These are phyloP conservation scores for Xiphophorus birchmanni DNA, from an alignment of 2,797 vertebrate genomes.

Conservation along the genomic window DNA sequence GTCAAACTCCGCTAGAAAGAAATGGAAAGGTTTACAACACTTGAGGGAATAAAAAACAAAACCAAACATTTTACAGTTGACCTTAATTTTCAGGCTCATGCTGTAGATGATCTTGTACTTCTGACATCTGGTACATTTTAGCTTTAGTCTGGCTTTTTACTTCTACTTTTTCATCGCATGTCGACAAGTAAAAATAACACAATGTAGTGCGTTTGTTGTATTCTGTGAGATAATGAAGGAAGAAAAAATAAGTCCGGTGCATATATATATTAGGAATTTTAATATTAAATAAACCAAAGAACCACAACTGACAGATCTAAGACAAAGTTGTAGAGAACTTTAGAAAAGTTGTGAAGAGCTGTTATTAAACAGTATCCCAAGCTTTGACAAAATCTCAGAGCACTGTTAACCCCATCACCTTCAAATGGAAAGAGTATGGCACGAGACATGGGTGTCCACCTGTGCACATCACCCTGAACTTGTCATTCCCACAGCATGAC, in stretches of 20 bases:
- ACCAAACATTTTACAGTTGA: conserved; percentile 46
- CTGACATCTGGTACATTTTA: conserved; percentile 30
- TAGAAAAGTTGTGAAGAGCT: background rate
- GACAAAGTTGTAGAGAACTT: background rate
- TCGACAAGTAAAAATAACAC: conserved; percentile 37
- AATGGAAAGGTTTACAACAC: conserved; percentile 3
- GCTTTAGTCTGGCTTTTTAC: conserved; percentile 26
- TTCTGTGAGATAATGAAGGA: conserved; percentile 38
- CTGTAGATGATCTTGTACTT: background rate
- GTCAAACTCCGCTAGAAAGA: conserved; percentile 14
- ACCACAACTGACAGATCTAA: background rate
- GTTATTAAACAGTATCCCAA: background rate
- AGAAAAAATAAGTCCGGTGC: background rate
- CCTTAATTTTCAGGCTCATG: background rate
- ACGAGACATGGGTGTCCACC: background rate
- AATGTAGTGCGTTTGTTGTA: conserved; percentile 34
- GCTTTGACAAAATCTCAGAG: background rate
- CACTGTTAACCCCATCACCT: background rate
- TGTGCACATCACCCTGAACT: background rate
- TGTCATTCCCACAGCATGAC: background rate
- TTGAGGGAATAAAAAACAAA: conserved; percentile 24
- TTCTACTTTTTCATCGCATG: conserved; percentile 38
- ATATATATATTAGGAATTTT: background rate
- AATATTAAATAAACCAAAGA: background rate
- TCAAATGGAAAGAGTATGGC: background rate